Conservation (phyloP, 1,140 invertebrate genomes). For the Platyura marginata region DNA sequence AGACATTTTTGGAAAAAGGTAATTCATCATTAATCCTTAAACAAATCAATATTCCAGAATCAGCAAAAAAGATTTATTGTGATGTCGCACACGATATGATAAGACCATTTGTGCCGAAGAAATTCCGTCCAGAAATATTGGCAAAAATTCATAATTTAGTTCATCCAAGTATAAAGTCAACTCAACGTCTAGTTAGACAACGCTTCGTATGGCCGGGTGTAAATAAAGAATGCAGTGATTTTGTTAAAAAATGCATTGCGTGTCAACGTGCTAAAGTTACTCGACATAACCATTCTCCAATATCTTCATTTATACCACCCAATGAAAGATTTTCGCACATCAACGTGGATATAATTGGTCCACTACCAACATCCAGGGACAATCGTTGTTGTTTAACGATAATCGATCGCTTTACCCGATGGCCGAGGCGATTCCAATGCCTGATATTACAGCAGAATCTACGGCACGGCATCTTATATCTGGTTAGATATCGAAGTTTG, state of each 20-base stretch:
- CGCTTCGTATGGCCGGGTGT: conserved; percentile 21
- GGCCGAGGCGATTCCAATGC: conserved; percentile 24
- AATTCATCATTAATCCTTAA: too few species aligned
- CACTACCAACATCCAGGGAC: conserved; percentile 15
- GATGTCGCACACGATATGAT: too few species aligned
- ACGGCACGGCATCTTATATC: conserved; percentile 14
- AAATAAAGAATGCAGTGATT: neutral
- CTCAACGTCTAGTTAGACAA: conserved; percentile 16
- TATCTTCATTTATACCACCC: conserved; percentile 2
- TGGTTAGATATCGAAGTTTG: conserved; percentile 16
- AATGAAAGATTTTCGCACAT: conserved; percentile 6
- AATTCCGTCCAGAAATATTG: too few species aligned
- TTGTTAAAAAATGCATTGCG: conserved; percentile 7
- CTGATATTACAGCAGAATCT: conserved; percentile 18
- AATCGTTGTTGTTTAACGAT: conserved; percentile 21
- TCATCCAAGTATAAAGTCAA: conserved; percentile 16
- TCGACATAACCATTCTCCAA: conserved; percentile 1
- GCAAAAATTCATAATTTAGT: conserved; percentile 13
- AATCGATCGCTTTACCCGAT: conserved; percentile 26
- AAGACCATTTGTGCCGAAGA: too few species aligned
- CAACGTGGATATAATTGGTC: conserved; percentile 18
- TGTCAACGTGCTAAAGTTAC: conserved; percentile 9
- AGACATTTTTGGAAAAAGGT: too few species aligned
- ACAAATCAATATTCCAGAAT: too few species aligned
- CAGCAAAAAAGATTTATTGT: too few species aligned